These are phyloP conservation scores for Ptilorrhoa leucosticta DNA, from an alignment of 2,113 vertebrate genomes.

Conservation along the genomic window DNA sequence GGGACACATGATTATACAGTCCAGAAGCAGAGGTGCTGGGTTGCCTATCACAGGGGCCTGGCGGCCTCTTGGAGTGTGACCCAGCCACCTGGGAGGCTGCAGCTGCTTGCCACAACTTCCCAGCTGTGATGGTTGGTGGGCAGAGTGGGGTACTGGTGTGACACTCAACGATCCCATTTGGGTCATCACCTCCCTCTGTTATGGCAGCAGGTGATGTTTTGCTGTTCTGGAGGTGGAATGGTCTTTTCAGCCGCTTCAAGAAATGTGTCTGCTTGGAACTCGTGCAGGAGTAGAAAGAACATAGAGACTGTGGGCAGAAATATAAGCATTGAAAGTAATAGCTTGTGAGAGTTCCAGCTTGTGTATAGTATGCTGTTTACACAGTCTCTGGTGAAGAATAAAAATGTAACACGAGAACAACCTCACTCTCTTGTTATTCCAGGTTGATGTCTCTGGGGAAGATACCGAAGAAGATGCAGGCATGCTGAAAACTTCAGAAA, in stretches of 20 bases:
- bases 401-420: not conserved
- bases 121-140: not conserved
- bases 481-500: not conserved
- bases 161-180: accelerated
- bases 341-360: not conserved
- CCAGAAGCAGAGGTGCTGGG: not conserved
- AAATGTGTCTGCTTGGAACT: not conserved
- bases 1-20: accelerated
- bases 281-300: not conserved
- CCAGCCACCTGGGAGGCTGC: not conserved
- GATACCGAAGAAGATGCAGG: not conserved
- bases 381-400: not conserved
- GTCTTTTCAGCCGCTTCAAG: not conserved
- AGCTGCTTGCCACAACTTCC: not conserved
- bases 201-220: accelerated
- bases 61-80: not conserved
- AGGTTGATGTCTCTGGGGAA: conserved; percentile 19
- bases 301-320: not conserved
- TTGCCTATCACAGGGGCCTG: not conserved
- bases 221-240: not conserved
- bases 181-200: not conserved
- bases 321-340: not conserved
- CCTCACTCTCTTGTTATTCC: conserved; percentile 11
- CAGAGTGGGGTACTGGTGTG: not conserved
- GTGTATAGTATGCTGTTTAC: not conserved